A percentile compares a stretch with the other conserved stretches of the same genome.
Conservation (phyloP, 2,888 invertebrate genomes). For the Volucella inanis region DNA sequence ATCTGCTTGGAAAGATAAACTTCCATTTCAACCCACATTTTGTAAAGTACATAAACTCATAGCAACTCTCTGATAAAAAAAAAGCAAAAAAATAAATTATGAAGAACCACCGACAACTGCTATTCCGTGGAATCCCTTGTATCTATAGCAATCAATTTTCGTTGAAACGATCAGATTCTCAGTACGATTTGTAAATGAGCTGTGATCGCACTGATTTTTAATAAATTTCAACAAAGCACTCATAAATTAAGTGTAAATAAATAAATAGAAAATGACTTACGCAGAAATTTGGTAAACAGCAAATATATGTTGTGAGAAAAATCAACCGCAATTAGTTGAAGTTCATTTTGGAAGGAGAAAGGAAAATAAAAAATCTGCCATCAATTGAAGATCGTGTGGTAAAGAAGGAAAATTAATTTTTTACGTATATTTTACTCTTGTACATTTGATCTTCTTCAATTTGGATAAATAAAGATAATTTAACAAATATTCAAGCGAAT, state of each 20-base stretch:
- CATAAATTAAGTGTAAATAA: conserved; percentile 29
- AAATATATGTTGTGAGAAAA: neutral
- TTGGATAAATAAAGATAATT: neutral
- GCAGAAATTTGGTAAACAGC: conserved; percentile 16
- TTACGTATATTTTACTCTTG: neutral
- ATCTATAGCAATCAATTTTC: conserved; percentile 56
- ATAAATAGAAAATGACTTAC: conserved; percentile 51
- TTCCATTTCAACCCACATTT: conserved; percentile 58
- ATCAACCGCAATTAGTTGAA: conserved; percentile 36
- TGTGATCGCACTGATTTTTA: conserved; percentile 31
- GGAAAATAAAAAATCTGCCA: conserved; percentile 60
- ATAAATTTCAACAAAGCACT: conserved; percentile 33
- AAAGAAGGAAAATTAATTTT: conserved; percentile 29
- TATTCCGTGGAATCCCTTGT: conserved; percentile 32
- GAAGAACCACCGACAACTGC: conserved; percentile 67
- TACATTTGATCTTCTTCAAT: conserved; percentile 40
- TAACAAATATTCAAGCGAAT: conserved; percentile 21
- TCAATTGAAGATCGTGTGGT: conserved; percentile 49
- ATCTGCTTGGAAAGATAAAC: conserved; percentile 41
- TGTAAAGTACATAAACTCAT: conserved; percentile 51
- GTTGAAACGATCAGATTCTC: conserved; percentile 55
- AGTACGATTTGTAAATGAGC: conserved; percentile 32
- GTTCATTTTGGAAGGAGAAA: conserved; percentile 40
- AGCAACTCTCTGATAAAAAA: conserved; percentile 44
- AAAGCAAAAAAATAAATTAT: conserved; percentile 1